These are phyloP conservation scores for Sternarchorhynchus goeldii DNA, from an alignment of 2,797 vertebrate species.

Conservation along the genomic window DNA sequence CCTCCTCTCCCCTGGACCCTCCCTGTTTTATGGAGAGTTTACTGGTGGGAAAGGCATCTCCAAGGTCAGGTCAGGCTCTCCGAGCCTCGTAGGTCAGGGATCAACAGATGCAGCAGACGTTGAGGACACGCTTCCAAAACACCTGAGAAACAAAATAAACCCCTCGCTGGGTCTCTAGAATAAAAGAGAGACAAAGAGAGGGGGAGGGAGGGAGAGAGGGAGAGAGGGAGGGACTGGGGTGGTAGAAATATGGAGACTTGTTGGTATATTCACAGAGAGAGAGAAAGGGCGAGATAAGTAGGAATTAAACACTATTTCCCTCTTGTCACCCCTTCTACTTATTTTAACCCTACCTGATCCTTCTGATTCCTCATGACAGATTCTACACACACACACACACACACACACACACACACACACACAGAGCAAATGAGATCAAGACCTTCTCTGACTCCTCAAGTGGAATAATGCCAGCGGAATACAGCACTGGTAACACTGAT, in stretches of 20 bases:
- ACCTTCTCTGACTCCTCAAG: conserved; percentile 42
- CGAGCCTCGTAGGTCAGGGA: conserved; percentile 75
- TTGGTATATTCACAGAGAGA: not conserved
- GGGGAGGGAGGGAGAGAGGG: conserved; percentile 58
- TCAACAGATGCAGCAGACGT: conserved; percentile 66
- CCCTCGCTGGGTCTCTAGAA: conserved; percentile 44
- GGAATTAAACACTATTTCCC: not conserved
- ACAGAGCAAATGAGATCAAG: conserved; percentile 55
- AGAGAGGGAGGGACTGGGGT: conserved; percentile 55
- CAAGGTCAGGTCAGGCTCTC: conserved; percentile 65
- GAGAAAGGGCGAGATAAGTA: conserved; percentile 46
- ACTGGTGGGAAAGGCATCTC: conserved; percentile 66
- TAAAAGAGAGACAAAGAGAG: conserved; percentile 61
- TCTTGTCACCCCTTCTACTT: conserved; percentile 59
- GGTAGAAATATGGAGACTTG: too few species aligned
- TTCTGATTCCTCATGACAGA: conserved; percentile 60
- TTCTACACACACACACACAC: conserved; percentile 42
- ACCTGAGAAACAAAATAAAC: conserved; percentile 80
- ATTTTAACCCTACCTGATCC: conserved; percentile 65
- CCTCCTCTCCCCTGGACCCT: too few species aligned
- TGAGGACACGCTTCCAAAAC: conserved; percentile 67
- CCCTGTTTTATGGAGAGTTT: conserved; percentile 69
- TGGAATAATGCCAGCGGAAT: conserved; percentile 52
- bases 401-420: conserved; percentile 31
- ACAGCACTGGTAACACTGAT: conserved; percentile 52